Conservation (phyloP, 2,797 vertebrate genomes). For the Leuciscus waleckii region DNA sequence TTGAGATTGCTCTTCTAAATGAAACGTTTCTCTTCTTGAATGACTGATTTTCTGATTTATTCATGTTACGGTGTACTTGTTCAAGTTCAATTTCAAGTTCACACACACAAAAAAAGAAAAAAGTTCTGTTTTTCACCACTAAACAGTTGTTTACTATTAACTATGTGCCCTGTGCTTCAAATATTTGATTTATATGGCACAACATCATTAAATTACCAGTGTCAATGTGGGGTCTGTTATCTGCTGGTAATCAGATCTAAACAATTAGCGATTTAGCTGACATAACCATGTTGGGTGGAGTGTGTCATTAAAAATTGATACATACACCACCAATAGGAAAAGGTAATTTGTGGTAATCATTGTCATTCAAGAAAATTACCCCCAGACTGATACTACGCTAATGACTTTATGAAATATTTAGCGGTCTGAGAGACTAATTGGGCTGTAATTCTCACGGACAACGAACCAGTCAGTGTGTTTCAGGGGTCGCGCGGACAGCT, state of each 20-base stretch:
- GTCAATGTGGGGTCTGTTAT: slow-evolving; percentile 17
- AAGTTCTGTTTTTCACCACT: background rate
- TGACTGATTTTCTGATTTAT: background rate
- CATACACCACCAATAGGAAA: slow-evolving; percentile 64
- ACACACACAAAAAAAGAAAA: no score
- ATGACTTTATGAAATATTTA: slow-evolving; percentile 70
- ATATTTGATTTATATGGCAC: slow-evolving; percentile 2
- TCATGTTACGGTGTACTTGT: background rate
- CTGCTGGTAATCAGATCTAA: slow-evolving; percentile 21
- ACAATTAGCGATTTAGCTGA: slow-evolving; percentile 29
- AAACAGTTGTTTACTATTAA: background rate
- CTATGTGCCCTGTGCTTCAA: background rate
- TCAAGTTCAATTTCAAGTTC: no score
- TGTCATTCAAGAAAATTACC: slow-evolving; percentile 67
- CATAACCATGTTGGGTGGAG: slow-evolving; percentile 48
- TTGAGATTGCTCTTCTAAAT: background rate
- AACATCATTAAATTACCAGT: slow-evolving; percentile 7
- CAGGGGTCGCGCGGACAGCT: background rate
- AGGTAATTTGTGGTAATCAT: slow-evolving; percentile 69
- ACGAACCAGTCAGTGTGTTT: slow-evolving; percentile 49
- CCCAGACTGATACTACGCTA: slow-evolving; percentile 64
- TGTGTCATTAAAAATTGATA: slow-evolving; percentile 63
- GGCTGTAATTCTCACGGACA: slow-evolving; percentile 63
- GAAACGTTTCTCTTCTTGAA: background rate
- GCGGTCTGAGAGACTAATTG: slow-evolving; percentile 61